Evolutionary conservation across 2,113 vertebrate species (phyloP).

Genomic region (Chionodraco myersi): DNA sequence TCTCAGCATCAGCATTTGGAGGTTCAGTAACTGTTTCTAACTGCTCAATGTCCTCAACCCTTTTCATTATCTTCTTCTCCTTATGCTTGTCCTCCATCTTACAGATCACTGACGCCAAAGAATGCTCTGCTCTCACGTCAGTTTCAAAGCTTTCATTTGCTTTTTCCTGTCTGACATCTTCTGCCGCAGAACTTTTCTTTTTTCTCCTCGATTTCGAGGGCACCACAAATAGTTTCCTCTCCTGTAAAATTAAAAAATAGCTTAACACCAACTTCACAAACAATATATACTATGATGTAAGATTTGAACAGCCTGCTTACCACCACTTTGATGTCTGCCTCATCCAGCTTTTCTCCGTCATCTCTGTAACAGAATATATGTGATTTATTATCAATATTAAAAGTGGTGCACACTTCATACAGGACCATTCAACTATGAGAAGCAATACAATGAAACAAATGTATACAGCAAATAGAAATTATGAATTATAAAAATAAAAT

Average conservation of each 20-base stretch:
- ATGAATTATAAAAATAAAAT: too few species aligned
- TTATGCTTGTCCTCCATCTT: background rate
- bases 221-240: slow-evolving; percentile 42
- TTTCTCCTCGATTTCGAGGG: slow-evolving; percentile 29
- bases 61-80: background rate
- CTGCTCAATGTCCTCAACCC: background rate
- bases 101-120: background rate
- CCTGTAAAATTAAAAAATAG: slow-evolving; percentile 45
- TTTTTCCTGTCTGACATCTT: background rate
- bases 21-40: background rate
- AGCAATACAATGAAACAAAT: too few species aligned
- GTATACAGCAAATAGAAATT: too few species aligned
- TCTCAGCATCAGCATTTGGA: background rate
- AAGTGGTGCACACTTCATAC: too few species aligned
- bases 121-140: background rate
- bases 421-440: too few species aligned
- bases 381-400: background rate
- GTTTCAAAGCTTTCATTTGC: background rate
- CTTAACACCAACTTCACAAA: background rate
- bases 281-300: background rate
- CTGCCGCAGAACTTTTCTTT: background rate
- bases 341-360: slow-evolving; percentile 40
- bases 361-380: slow-evolving; percentile 26
- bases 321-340: slow-evolving; percentile 76
- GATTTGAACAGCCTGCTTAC: slow-evolving; percentile 59